Percentiles rank a stretch among this genome's conserved stretches.
These are phyloP conservation scores for Calliscelio sp. DNA, from an alignment of 2,888 invertebrate genomes.

Conservation along the genomic window DNA sequence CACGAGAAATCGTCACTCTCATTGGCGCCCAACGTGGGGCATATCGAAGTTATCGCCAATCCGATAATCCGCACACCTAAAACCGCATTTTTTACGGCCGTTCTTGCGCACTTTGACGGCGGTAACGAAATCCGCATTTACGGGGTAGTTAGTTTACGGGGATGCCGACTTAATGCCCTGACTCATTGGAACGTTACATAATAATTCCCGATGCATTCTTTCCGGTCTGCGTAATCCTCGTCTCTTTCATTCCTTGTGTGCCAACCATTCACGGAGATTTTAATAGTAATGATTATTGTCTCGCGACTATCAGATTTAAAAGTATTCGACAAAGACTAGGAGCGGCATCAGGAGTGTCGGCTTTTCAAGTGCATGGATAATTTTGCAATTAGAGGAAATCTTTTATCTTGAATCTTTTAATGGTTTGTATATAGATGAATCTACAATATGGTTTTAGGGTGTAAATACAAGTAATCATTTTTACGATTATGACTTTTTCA, in stretches of 20 bases:
- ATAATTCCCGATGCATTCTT: conserved; percentile 69
- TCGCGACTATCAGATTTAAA: conserved; percentile 70
- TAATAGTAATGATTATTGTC: conserved; percentile 73
- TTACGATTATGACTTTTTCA: no score
- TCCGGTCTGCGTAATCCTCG: conserved; percentile 73
- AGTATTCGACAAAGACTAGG: conserved; percentile 74
- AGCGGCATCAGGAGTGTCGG: conserved; percentile 65
- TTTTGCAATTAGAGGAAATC: conserved; percentile 9
- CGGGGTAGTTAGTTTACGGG: conserved; percentile 16
- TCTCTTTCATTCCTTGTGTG: conserved; percentile 38
- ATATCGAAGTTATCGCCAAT: conserved; percentile 57
- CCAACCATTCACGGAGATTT: conserved; percentile 65
- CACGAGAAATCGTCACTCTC: conserved; percentile 70
- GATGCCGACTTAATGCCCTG: conserved; percentile 36
- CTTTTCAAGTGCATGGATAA: conserved; percentile 60
- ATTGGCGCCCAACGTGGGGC: no score
- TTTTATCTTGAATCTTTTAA: no score
- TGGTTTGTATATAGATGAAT: no score
- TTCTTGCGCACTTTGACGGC: conserved; percentile 22
- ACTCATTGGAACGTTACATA: conserved; percentile 68
- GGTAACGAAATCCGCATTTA: conserved; percentile 42
- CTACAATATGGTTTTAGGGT: no score
- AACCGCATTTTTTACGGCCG: not conserved
- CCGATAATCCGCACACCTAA: not conserved
- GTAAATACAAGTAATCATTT: no score